Evolutionary conservation across 2,888 invertebrate genomes (phyloP), one percentile per base, ranked within the genome.

Genomic region (Sericinus montela): DNA sequence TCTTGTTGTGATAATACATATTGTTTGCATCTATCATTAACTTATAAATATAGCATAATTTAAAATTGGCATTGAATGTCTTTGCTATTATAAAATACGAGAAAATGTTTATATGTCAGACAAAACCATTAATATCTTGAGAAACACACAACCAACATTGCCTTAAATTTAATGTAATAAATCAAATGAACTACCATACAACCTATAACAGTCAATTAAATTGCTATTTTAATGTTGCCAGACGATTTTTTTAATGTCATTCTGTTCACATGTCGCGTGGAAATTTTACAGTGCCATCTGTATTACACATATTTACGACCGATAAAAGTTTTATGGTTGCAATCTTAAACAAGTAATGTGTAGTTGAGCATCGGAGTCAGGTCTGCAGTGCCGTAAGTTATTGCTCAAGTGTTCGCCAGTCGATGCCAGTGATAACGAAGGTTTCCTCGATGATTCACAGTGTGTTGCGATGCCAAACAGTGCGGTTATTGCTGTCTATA

Each of bases 321-420:
- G 60, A 69, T 76, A 76, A 77, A 77, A 71, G 36, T 72, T 75
- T 79, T 77, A 78, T 71, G 63, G 70, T 50, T 42, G 57, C 57
- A 57, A 61, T 59, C 55, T 57, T 52, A 58, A 59, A 57, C 53
- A 53, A 60, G 58, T 58, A 56, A 59, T 52, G 59, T 50, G 51
- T 8, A 28, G 40, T 44, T 49, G 48, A 51, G 50, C 51, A 54
- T 34, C 34, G 43, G 19, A 32, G 28, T 16, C 45, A 2, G 9
- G 25, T 40, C 13, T 32, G 37, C 16, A 41, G 38, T 32, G 4
- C 11, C 38, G 9, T 11, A 29, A 49, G 39, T 40, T 45, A 49
- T 45, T 40, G 19, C 43, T 7, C n/a, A 14, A 13, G 19, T n/a
- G 38, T 25, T 5, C 10, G 39, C 34, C 28, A 35, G 14, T 46